Base-by-base conservation (phyloP, 2,113 vertebrate genomes). In the Ellobius talpinus region DNA sequence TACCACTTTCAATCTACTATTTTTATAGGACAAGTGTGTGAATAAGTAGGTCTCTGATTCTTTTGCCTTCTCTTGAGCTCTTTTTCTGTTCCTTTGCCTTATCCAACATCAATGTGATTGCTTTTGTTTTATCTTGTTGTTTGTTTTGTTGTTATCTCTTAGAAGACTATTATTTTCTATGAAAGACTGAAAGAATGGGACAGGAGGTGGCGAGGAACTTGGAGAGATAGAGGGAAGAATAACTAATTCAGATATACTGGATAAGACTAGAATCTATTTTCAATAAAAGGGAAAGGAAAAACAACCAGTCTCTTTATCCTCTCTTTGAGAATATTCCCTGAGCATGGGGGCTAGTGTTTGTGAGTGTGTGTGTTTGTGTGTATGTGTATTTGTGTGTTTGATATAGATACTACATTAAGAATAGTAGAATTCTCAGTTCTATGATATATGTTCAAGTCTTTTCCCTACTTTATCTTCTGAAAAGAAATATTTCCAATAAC, bases 191-290 rank as follows among this genome's bases (percentile, higher is more conserved):
- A n/a, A 13, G 52, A 58, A 58, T 81, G 2, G 36, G 3, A 42
- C n/a, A 3, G 23, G 24, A 61, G 13, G 13, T 16, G 6, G 7
- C 7, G 12, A 29, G 7, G 26, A 58, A n/a, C 1, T n/a, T 12
- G 10, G 78, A 58, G 77, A 4, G 11, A 2, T 13, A 39, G 21
- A 82, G 47, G 77, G 4, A 55, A 33, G 8, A 10, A 4, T 36
- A 50, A 36, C 17, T 79, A 79, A 79, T 36, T 19, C 23, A 33
- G 65, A 31, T 66, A 66, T 52, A 79, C 19, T 52, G 33, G 1
- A 55, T 55, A 36, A 79, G 47, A 55, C 52, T 55, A 79, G 1
- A 79, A 52, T 79, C 31, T 79, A 79, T 55, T 36, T 55, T 79
- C 50, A 36, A 36, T 79, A 36, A 79, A 36, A 36, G 31, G 3